Conservation (phyloP, 2,113 vertebrate species). For the Petrocephalus microphthalmus region DNA sequence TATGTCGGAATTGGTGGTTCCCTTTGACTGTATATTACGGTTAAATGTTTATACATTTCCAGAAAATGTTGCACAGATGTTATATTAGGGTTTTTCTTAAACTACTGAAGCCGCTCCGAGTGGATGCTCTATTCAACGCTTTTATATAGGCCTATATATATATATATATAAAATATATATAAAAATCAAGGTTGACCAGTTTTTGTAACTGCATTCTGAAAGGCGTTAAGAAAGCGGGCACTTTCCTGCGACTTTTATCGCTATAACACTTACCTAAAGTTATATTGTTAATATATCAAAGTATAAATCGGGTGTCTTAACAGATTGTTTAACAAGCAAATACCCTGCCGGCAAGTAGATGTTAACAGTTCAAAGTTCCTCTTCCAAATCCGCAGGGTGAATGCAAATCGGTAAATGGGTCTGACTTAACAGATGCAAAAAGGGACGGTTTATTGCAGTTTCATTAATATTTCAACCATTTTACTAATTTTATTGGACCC, state of each 20-base stretch:
- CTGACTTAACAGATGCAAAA: neutral
- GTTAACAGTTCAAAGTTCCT: neutral
- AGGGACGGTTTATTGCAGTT: neutral
- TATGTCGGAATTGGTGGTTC: neutral
- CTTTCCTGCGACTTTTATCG: neutral
- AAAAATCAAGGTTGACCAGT: neutral
- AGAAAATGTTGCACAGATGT: neutral
- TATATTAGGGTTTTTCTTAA: neutral
- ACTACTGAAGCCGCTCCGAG: neutral
- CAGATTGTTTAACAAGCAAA: neutral
- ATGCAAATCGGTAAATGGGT: too few species aligned
- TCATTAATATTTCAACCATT: neutral
- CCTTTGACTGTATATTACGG: neutral
- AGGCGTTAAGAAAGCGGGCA: neutral
- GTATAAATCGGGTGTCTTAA: neutral
- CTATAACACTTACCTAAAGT: neutral
- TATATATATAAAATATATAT: too few species aligned
- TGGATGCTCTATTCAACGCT: neutral
- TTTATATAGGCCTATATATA: too few species aligned
- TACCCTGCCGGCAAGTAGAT: neutral
- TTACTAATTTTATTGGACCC: neutral
- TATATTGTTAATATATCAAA: neutral
- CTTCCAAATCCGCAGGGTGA: neutral
- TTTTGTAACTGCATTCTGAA: neutral
- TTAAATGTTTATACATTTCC: neutral